Percentiles rank a stretch among this genome's conserved stretches.
phyloP scores from a whole-genome alignment of 2,888 invertebrate species.

The Zaprionus lineosus region DNA sequence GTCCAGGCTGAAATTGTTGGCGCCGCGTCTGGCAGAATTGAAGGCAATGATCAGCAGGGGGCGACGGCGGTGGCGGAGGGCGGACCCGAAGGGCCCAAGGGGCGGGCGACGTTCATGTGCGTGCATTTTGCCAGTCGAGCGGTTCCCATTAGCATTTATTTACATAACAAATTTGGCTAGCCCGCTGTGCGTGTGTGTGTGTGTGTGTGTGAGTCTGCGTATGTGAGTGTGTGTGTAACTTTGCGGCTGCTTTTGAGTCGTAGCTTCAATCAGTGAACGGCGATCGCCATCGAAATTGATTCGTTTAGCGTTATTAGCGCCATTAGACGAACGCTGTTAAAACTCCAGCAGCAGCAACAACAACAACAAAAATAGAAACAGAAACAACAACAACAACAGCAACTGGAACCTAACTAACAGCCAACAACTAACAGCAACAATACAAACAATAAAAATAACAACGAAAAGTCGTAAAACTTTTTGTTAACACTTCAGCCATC shows the following conservation, averaged over 20 bases:
- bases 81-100: constrained; percentile 5
- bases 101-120: constrained; percentile 83
- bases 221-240: constrained; percentile 42
- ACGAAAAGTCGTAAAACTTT: constrained; percentile 3
- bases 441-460: constrained; percentile 29
- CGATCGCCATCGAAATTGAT: constrained; percentile 59
- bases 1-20: constrained; percentile 69
- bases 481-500: constrained; percentile 44
- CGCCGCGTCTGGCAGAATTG: constrained; percentile 59
- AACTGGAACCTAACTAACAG: constrained; percentile 24
- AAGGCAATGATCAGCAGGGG: background rate
- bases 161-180: constrained; percentile 59
- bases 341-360: constrained; percentile 31
- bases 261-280: constrained; percentile 33
- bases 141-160: constrained; percentile 65
- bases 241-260: constrained; percentile 54
- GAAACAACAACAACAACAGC: constrained; percentile 33
- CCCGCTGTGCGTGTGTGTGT: constrained; percentile 25
- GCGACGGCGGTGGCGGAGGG: constrained; percentile 1
- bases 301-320: constrained; percentile 81
- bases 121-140: constrained; percentile 71
- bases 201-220: constrained; percentile 23
- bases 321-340: constrained; percentile 64
- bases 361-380: constrained; percentile 34
- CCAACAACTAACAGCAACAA: constrained; percentile 16